Conservation (phyloP, 2,888 invertebrate species). For the Ramazzottius varieornatus region DNA sequence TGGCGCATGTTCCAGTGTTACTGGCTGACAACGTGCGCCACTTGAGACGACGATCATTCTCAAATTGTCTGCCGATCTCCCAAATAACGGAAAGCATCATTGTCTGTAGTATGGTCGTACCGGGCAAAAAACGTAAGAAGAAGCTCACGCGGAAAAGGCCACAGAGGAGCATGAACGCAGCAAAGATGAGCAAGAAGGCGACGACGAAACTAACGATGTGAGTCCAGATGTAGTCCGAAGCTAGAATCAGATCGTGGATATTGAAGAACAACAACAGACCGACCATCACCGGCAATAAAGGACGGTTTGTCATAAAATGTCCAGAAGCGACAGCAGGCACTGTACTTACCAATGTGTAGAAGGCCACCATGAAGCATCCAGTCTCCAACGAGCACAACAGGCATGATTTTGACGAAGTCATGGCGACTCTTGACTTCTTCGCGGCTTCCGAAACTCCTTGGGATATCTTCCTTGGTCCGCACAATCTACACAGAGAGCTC, state of each 20-base stretch:
- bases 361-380: neutral
- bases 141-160: neutral
- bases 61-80: no score
- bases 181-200: neutral
- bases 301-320: no score
- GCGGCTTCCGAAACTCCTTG: no score
- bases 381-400: neutral
- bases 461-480: no score
- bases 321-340: neutral
- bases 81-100: no score
- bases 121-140: no score
- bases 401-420: neutral
- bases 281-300: neutral
- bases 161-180: neutral
- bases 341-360: slow-evolving; percentile 1
- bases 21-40: no score
- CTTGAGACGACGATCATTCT: no score
- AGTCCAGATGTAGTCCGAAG: neutral
- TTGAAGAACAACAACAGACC: neutral
- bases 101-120: no score
- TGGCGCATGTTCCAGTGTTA: no score
- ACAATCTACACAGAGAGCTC: no score
- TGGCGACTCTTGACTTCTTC: no score
- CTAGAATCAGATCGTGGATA: neutral
- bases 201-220: neutral